These are phyloP conservation scores for Cyclophora punctaria DNA, from an alignment of 2,888 invertebrate genomes.

Conservation along the genomic window DNA sequence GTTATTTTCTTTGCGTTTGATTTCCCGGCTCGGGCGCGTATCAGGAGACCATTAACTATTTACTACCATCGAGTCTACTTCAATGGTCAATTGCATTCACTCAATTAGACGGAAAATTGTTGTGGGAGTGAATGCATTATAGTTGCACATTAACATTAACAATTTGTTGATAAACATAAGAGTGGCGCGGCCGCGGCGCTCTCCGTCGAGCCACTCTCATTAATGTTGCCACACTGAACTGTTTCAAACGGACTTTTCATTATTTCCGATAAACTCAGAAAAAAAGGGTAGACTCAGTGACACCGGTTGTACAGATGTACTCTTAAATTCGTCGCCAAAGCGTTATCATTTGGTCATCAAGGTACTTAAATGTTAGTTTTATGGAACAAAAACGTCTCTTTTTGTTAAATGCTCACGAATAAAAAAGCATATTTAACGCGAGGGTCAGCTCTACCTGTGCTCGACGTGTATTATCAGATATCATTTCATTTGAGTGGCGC, in stretches of 20 bases:
- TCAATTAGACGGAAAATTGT: conserved; percentile 73
- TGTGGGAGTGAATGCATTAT: conserved; percentile 35
- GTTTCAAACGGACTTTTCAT: too few relatives aligned
- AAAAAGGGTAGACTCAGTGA: background rate
- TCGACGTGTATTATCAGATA: conserved; percentile 42
- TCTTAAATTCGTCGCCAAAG: conserved; percentile 21
- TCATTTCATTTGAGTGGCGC: conserved; percentile 40
- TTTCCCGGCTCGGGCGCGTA: conserved; percentile 45
- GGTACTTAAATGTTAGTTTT: conserved; percentile 31
- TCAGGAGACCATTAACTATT: conserved; percentile 59
- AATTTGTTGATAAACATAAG: background rate
- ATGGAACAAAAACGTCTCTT: conserved; percentile 21
- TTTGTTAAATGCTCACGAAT: conserved; percentile 22
- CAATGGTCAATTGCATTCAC: conserved; percentile 65
- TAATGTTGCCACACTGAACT: too few relatives aligned
- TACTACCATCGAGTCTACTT: conserved; percentile 50
- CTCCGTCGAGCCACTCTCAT: too few relatives aligned
- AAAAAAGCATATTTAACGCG: conserved; percentile 31
- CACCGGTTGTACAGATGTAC: conserved; percentile 6
- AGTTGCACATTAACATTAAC: background rate
- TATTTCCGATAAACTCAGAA: too few relatives aligned
- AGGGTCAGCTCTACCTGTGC: conserved; percentile 41
- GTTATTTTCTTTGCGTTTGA: conserved; percentile 23
- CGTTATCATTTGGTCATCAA: conserved; percentile 19
- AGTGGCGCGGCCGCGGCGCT: too few relatives aligned